Evolutionary conservation across 2,888 invertebrate genomes (phyloP), one percentile per base, ranked within the genome.

Genomic region (Spodoptera picta): DNA sequence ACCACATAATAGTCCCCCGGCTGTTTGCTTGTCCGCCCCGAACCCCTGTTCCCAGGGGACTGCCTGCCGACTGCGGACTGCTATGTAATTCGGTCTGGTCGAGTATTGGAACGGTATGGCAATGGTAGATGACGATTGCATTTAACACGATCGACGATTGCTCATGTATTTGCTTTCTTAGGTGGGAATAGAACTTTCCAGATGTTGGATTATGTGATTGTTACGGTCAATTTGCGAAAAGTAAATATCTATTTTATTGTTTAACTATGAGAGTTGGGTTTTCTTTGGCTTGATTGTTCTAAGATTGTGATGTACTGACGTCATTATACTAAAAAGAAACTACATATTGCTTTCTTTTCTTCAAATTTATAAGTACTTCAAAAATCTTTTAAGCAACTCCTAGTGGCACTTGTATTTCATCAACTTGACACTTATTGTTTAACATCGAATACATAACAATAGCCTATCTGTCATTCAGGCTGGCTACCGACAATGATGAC

Each of bases 31-130:
- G 45, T 12, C 53, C 68, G 44, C 14, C 31, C 27, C 45, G 45
- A 9, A 43, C 57, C 55, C 55, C 7, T 9, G 36, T 0, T 48
- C 68, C 68, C 58, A 31, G 45, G 67, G 57, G 57, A 36, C 55
- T 49, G 27, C 4, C 27, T 42, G 47, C 60, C 64, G 48, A 47
- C 43, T 42, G 47, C 60, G 58, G 48, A 47, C 43, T 45, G 69
- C 56, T n/a, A 24, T 60, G 67, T 71, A 67, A 72, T 71, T 61
- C 72, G 48, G 72, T 58, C 61, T 71, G 70, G 70, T 53, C 53
- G 69, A 55, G 50, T 49, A 69, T 70, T 61, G 72, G 57, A 72
- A 66, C 72, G 61, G 59, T 19, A 55, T 58, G 60, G 60, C 43
- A 53, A 3, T 31, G 36, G 36, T 36, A 7, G 43, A 53, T 44